phyloP scores from a whole-genome alignment of 2,113 vertebrate genomes.

The Theristicus caerulescens region DNA sequence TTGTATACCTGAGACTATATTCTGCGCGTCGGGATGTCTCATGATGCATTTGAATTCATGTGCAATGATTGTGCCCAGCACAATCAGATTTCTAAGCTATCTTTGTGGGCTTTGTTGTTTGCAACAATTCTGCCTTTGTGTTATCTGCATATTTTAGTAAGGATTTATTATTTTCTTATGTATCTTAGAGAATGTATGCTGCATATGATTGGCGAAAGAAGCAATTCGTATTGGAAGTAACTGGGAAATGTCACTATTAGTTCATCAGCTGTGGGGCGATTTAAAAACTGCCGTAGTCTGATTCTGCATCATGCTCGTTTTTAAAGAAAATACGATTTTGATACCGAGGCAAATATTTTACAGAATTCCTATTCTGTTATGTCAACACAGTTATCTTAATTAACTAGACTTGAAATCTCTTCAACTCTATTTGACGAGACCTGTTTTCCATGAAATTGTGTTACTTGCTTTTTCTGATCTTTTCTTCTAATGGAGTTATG shows the following conservation, averaged over 20 bases:
- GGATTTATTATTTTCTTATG: constrained; percentile 2
- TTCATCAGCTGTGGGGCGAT: background rate
- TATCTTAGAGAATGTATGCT: background rate
- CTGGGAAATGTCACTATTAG: background rate
- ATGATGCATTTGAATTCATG: background rate
- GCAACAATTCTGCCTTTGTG: background rate
- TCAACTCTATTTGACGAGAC: constrained; percentile 35
- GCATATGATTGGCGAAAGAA: background rate
- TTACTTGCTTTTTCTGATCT: constrained; percentile 34
- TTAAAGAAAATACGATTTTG: constrained; percentile 23
- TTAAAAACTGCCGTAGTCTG: background rate
- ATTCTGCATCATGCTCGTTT: background rate
- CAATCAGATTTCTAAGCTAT: background rate
- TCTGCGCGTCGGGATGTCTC: background rate
- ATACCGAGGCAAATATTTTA: constrained; percentile 4
- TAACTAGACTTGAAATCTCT: constrained; percentile 44
- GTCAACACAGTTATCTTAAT: constrained; percentile 54
- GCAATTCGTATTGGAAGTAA: background rate
- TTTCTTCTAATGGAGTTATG: background rate
- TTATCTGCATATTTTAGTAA: constrained; percentile 24
- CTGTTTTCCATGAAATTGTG: constrained; percentile 44
- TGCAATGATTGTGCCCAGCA: background rate
- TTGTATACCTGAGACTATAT: background rate
- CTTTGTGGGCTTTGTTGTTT: background rate
- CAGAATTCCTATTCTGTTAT: constrained; percentile 23